A percentile compares a stretch with the other conserved stretches of the same genome.
Conservation (phyloP, 2,797 vertebrate species). For the Chrysocyon brachyurus region DNA sequence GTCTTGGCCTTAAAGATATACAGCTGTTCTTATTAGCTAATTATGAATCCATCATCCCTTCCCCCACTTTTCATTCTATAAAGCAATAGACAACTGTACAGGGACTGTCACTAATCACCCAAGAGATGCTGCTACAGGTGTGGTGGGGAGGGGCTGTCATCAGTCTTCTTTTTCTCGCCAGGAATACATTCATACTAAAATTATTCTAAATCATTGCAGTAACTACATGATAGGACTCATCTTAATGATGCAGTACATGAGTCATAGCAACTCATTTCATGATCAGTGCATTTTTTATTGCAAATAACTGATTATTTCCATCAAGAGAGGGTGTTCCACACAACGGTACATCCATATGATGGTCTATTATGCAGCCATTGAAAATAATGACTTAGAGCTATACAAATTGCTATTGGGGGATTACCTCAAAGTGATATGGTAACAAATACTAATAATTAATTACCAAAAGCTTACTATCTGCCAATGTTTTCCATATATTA, state of each 20-base stretch:
- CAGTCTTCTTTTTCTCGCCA: conserved; percentile 41
- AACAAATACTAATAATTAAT: background rate
- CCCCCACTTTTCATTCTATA: background rate
- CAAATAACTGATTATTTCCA: conserved; percentile 67
- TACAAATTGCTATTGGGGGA: background rate
- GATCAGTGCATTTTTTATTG: conserved; percentile 32
- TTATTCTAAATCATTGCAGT: conserved; percentile 59
- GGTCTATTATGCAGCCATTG: background rate
- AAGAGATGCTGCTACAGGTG: conserved; percentile 63
- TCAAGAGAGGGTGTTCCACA: background rate
- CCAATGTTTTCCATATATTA: background rate
- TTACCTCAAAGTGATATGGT: background rate
- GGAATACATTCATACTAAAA: conserved; percentile 72
- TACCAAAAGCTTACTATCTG: background rate
- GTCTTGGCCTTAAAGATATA: background rate
- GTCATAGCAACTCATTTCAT: conserved; percentile 61
- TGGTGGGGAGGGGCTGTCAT: conserved; percentile 64
- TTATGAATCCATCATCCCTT: background rate
- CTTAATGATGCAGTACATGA: conserved; percentile 67
- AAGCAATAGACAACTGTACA: background rate
- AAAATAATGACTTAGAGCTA: conserved; percentile 9
- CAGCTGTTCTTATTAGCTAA: background rate
- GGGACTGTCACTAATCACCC: background rate
- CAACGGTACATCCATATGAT: background rate
- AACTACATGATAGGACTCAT: conserved; percentile 57